phyloP scores from a whole-genome alignment of 2,113 vertebrate genomes.

The Mixornis gularis region DNA sequence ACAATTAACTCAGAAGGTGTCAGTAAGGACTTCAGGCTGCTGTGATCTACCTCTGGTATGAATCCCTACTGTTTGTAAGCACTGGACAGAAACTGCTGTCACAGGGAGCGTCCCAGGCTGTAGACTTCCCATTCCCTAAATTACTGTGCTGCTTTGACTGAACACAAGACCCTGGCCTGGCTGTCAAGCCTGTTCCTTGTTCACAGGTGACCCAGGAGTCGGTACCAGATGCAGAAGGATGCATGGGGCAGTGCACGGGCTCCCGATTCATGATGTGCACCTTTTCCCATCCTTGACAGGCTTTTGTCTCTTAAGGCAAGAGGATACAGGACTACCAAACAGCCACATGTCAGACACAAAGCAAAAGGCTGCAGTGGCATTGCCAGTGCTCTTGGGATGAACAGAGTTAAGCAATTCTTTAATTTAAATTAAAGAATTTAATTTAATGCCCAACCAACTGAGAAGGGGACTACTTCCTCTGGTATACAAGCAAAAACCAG shows the following conservation, averaged over 20 bases:
- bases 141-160: neutral
- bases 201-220: neutral
- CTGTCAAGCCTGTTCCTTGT: neutral
- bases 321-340: neutral
- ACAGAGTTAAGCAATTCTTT: neutral
- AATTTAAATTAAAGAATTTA: neutral
- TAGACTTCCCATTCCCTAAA: neutral
- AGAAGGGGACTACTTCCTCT: neutral
- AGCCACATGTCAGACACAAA: neutral
- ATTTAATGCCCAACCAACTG: accelerated
- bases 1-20: neutral
- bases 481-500: neutral
- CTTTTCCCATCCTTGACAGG: neutral
- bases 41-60: neutral
- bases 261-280: accelerated
- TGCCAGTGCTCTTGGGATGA: neutral
- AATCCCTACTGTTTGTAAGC: neutral
- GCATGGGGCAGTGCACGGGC: accelerated
- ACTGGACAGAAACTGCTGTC: neutral
- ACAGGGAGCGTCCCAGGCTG: neutral
- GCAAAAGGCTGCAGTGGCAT: neutral
- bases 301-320: neutral
- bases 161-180: neutral
- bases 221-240: neutral
- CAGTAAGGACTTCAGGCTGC: neutral